A percentile compares a stretch with the other conserved stretches of the same genome.
Evolutionary conservation across 2,888 invertebrate genomes (phyloP).

Genomic region (Apodemia hepburni): DNA sequence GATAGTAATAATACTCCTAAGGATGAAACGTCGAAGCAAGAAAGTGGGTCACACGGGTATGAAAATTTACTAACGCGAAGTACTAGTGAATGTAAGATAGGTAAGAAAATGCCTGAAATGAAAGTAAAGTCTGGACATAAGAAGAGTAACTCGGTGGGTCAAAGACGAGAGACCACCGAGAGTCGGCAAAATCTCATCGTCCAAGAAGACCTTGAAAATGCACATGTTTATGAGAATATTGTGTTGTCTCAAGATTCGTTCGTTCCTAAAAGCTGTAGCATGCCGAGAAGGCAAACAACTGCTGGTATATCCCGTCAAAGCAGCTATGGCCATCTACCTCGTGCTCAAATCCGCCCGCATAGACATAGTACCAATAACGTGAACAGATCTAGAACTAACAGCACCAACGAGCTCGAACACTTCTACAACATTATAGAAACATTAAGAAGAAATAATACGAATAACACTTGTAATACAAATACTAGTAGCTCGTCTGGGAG

Average conservation of each 20-base stretch:
- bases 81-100: conserved; percentile 67
- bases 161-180: conserved; percentile 65
- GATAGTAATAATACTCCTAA: conserved; percentile 40
- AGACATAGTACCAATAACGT: conserved; percentile 57
- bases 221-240: conserved; percentile 72
- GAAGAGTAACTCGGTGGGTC: conserved; percentile 72
- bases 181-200: conserved; percentile 70
- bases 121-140: conserved; percentile 56
- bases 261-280: conserved; percentile 67
- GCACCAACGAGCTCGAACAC: conserved; percentile 56
- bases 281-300: conserved; percentile 64
- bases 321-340: conserved; percentile 64
- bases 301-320: conserved; percentile 58
- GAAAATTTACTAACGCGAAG: conserved; percentile 66
- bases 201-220: conserved; percentile 58
- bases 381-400: conserved; percentile 49
- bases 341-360: conserved; percentile 57
- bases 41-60: conserved; percentile 52
- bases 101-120: conserved; percentile 51
- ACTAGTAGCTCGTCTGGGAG: conserved; percentile 61
- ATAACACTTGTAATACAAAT: conserved; percentile 46
- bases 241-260: conserved; percentile 47
- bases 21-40: conserved; percentile 45
- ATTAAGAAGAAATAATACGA: conserved; percentile 44
- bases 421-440: conserved; percentile 66